Evolutionary conservation across 1,140 invertebrate species (phyloP), one percentile per base, ranked within the genome.

Genomic region (Rhynchophorus ferrugineus): DNA sequence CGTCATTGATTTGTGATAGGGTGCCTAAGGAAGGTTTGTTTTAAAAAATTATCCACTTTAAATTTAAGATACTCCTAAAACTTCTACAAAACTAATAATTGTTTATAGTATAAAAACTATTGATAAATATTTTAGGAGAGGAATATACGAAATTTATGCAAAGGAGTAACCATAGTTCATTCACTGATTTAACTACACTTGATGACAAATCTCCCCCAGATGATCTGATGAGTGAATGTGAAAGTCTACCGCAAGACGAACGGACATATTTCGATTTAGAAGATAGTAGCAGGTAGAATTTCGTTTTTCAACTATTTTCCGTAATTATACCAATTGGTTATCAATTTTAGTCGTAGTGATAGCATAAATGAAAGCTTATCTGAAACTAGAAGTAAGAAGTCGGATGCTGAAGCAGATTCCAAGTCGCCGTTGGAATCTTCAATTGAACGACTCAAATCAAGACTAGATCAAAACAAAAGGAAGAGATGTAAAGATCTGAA

Each of bases 91-190:
- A n/a, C n/a, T n/a, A n/a, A n/a, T n/a, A n/a, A n/a, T n/a, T n/a
- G n/a, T n/a, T n/a, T n/a, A n/a, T n/a, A n/a, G n/a, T n/a, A n/a
- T n/a, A n/a, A n/a, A n/a, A n/a, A n/a, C n/a, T n/a, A n/a, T n/a
- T n/a, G n/a, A n/a, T n/a, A 29, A 29, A 33, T 20, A 18, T 45
- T 46, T 37, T 18, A 52, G 49, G 50, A 5, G 81, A 83, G 66
- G 75, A 79, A 24, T 75, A 76, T 53, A 77, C 75, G 29, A 78
- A 73, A 43, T 82, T 83, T 64, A 65, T 82, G 39, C 73, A 79
- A 68, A 36, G 52, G 11, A 54, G 52, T 14, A 18, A 20, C 6
- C 35, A 45, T 13, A 45, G 38, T 37, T 48, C 44, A 2, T 36
- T 44, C 22, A 34, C 41, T 19, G 41, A 54, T 36, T 17, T 49